phyloP scores from a whole-genome alignment of 2,113 vertebrate species.

The Mastomys natalensis region DNA sequence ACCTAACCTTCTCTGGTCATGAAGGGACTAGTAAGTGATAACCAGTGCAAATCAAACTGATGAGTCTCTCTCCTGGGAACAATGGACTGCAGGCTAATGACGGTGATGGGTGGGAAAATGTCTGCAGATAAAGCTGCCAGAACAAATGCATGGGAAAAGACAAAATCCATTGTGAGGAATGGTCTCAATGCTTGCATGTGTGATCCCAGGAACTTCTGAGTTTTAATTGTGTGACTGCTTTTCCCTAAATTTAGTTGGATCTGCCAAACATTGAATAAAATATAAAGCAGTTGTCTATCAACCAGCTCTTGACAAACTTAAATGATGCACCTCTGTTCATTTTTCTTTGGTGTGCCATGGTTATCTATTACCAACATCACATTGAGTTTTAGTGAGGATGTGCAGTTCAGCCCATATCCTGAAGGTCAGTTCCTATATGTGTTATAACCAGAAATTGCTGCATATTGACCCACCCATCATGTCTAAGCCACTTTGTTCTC shows the following conservation, averaged over 20 bases:
- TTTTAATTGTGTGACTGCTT: neutral
- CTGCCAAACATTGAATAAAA: conserved; percentile 36
- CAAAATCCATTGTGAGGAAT: neutral
- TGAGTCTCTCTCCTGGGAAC: neutral
- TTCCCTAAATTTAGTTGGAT: neutral
- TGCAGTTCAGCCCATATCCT: conserved; percentile 62
- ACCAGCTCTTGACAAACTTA: neutral
- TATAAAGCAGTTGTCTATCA: neutral
- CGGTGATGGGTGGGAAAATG: neutral
- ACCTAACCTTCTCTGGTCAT: neutral
- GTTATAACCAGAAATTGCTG: conserved; percentile 64
- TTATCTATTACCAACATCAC: conserved; percentile 20
- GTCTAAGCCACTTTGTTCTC: conserved; percentile 50
- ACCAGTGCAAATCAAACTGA: neutral
- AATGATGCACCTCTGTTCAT: neutral
- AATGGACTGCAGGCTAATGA: neutral
- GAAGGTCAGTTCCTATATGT: conserved; percentile 43
- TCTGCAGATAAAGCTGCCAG: neutral
- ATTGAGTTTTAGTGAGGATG: conserved; percentile 60
- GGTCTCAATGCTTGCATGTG: neutral
- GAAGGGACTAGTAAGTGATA: neutral
- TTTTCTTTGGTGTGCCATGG: conserved; percentile 28
- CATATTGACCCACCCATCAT: conserved; percentile 36
- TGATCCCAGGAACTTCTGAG: neutral
- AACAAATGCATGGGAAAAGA: neutral